phyloP scores from a whole-genome alignment of 2,888 invertebrate species.

The Ophion slaviceki region DNA sequence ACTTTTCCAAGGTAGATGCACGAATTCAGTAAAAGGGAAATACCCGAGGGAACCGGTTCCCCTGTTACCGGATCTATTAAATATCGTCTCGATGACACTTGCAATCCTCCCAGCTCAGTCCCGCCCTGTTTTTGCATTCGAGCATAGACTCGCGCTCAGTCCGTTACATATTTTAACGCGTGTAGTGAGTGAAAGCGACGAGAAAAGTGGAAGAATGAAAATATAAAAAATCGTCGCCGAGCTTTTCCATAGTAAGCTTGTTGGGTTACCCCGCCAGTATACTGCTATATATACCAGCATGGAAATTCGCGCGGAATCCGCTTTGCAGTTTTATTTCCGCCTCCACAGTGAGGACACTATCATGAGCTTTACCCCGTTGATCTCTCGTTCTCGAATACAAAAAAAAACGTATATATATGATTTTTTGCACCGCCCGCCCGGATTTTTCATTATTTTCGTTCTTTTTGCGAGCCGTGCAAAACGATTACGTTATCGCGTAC shows the following conservation, averaged over 20 bases:
- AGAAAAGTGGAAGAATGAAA: not conserved
- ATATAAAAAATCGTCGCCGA: slow-evolving; percentile 5
- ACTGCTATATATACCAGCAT: not conserved
- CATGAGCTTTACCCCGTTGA: slow-evolving; percentile 41
- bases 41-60: not conserved
- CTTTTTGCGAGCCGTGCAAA: not conserved
- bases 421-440: not conserved
- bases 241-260: slow-evolving; percentile 22
- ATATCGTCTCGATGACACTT: slow-evolving; percentile 6
- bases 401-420: slow-evolving; percentile 1
- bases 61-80: not conserved
- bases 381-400: not conserved
- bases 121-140: not conserved
- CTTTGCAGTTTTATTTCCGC: slow-evolving; percentile 47
- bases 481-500: not conserved
- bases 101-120: not conserved
- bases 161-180: slow-evolving; percentile 18
- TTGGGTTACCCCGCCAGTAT: not conserved
- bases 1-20: not conserved
- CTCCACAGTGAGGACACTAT: slow-evolving; percentile 12
- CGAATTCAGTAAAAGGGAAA: slow-evolving; percentile 1
- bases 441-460: not conserved
- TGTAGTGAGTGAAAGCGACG: not conserved
- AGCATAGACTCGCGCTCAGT: not conserved
- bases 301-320: slow-evolving; percentile 34